Conservation (phyloP, 2,888 invertebrate species). For the Trachelus tabidus region DNA sequence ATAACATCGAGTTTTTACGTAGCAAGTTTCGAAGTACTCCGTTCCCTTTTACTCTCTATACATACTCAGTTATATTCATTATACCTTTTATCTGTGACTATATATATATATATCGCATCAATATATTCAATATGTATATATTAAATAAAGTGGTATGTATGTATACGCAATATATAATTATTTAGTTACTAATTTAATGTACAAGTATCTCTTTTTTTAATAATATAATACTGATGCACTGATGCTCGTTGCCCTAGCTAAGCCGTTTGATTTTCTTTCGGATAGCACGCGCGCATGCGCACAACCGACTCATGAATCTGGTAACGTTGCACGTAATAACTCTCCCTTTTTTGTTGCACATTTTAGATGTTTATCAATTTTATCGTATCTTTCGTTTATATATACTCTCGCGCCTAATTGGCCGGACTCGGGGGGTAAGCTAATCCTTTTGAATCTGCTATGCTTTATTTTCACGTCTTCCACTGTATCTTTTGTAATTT, state of each 20-base stretch:
- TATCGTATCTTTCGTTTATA: background rate
- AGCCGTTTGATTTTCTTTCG: conserved; percentile 29
- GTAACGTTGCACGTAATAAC: background rate
- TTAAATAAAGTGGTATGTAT: conserved; percentile 52
- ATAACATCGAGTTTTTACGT: conserved; percentile 38
- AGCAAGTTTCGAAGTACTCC: conserved; percentile 14
- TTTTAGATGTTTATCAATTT: background rate
- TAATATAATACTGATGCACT: conserved; percentile 61
- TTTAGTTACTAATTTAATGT: conserved; percentile 51
- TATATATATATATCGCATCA: conserved; percentile 33
- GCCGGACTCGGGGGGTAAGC: background rate
- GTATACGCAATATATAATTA: conserved; percentile 52
- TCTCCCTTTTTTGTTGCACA: background rate
- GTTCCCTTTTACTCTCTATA: conserved; percentile 19
- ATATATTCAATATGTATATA: conserved; percentile 36
- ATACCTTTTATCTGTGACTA: conserved; percentile 33
- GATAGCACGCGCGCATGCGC: background rate
- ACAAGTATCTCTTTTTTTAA: conserved; percentile 44
- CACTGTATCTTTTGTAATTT: background rate
- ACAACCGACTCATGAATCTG: background rate
- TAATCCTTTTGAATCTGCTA: background rate
- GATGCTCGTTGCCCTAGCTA: conserved; percentile 47
- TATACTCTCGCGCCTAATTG: background rate
- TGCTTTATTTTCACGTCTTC: background rate
- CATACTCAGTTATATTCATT: conserved; percentile 20